Base-by-base conservation (phyloP, 2,888 invertebrate species). In the Brachycybe producta region DNA sequence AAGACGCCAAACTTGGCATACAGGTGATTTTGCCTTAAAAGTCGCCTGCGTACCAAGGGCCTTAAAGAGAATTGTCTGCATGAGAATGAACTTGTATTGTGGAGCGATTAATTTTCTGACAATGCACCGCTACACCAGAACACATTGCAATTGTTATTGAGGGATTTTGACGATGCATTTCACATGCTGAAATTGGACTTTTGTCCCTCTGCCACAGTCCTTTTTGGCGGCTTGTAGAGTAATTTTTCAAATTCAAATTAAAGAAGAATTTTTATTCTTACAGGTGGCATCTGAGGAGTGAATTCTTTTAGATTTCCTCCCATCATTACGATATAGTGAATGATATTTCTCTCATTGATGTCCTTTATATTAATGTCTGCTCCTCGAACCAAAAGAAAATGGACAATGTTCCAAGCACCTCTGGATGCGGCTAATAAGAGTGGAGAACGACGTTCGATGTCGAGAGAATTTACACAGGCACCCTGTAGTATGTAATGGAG, bases 321-420 rank as follows among this genome's bases (percentile, higher is more conserved):
- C 59, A 84, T 84, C 74, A 84, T 82, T 8, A 90, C 85, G 3
- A 87, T 81, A 24, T 86, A 74, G 65, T 90, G 90, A 1, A 91
- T 69, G 3, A 88, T 79, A 64, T 90, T 90, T 30, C 88, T 73
- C 13, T 76, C 75, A 57, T 82, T 80, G 4, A 78, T 76, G 64
- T 90, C 90, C 62, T 82, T 84, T 11, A 83, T 71, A 53, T 75
- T 74, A 23, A 86, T 79, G 61, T 84, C 78, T 1, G 87, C 86
- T 0, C 83, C 82, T 5, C 81, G 69, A 5, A 76, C 71, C 49
- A 87, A 78, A 61, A 88, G 70, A 5, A 73, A 68, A 55, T 79
- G 75, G 2, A 88, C 84, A 0, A 86, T 84, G 52, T 78, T 75
- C 85, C 86, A 87, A 1, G 84, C 84, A 39, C 80, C 81, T 55